Evolutionary conservation across 1,140 invertebrate genomes (phyloP), one percentile per base, ranked within the genome.

Genomic region (Cardiocondyla obscurior): DNA sequence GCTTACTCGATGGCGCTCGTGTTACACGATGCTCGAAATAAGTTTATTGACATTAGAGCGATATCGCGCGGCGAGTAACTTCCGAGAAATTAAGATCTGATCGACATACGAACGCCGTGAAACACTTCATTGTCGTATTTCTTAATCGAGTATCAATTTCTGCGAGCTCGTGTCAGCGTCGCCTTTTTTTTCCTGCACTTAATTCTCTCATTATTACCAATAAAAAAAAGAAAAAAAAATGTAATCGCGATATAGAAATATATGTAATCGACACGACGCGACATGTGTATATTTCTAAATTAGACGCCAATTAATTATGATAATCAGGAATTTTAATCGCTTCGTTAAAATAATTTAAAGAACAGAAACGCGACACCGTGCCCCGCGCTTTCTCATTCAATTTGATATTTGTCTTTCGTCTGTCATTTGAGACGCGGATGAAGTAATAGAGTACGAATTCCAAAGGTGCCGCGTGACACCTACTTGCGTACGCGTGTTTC

Each of bases 401-500:
- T n/a, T 16, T 49, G 10, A n/a, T 74, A 42, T 74, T 87, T 86
- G 72, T 25, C 74, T 74, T 67, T 16, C 64, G 49, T 49, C 28
- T n/a, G 53, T 83, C 83, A 70, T 25, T 44, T 65, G 65, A 85
- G 36, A 22, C 42, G 42, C 57, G 57, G 53, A 70, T 33, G n/a
- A 69, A 60, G 60, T 65, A 72, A 77, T 55, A 14, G 42, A 64
- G 55, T 53, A 73, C 67, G 55, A 81, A 87, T 83, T 86, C 85
- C 82, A 81, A 22, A 70, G 44, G 25, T 42, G 53, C 49, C 55
- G 81, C 39, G 33, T 46, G 53, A 87, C 85, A 84, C 82, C 89
- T 87, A 88, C 86, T 74, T 1, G 58, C 33, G 36, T 36, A 81
- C 83, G 83, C 60, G 73, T 89, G 88, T 92, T 90, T 88, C 85